Base-by-base conservation (phyloP, 2,888 invertebrate genomes). In the Agriotes lineatus region DNA sequence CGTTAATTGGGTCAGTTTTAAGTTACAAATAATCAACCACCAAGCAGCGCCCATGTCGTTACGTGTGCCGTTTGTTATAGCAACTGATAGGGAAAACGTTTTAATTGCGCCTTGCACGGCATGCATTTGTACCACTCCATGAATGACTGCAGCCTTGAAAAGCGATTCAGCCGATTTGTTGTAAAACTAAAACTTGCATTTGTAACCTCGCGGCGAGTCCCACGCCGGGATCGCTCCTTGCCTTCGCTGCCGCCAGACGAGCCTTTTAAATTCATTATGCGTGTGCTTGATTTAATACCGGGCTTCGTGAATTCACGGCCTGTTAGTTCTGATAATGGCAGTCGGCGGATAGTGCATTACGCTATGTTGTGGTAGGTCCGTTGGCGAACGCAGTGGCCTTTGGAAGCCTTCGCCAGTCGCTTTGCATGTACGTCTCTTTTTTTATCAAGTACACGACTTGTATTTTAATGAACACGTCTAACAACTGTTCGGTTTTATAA, bases 321-420 rank as follows among this genome's bases (percentile, higher is more conserved):
- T 50, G 66, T 22, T 66, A 60, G 35, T 58, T 66, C 52, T 60
- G 52, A 66, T 66, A 66, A 66, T 66, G 54, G 50, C 56, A 63
- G 54, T 30, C 20, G 25, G 42, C 44, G 52, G 66, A 58, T 60
- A 52, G 39, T 60, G 39, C 44, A 14, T 50, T 35, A 39, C 18
- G 48, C 39, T 62, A 56, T 39, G 45, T 66, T 66, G 60, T 30
- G 66, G 66, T 66, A 66, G 66, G 66, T 66, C 66, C 35, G 9
- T 62, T 9, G 37, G 1, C 25, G 25, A 25, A 25, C 25, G 25
- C 25, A 25, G 4, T 25, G 25, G 25, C 7, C 25, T 25, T 5
- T 25, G 25, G 7, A 25, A 7, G 25, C 7, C 25, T 48, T 22
- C 7, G 12, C 9, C 19, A 18, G 4, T 10, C 45, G 12, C 5